Evolutionary conservation across 2,113 vertebrate species (phyloP).

Genomic region (Salvator merianae): DNA sequence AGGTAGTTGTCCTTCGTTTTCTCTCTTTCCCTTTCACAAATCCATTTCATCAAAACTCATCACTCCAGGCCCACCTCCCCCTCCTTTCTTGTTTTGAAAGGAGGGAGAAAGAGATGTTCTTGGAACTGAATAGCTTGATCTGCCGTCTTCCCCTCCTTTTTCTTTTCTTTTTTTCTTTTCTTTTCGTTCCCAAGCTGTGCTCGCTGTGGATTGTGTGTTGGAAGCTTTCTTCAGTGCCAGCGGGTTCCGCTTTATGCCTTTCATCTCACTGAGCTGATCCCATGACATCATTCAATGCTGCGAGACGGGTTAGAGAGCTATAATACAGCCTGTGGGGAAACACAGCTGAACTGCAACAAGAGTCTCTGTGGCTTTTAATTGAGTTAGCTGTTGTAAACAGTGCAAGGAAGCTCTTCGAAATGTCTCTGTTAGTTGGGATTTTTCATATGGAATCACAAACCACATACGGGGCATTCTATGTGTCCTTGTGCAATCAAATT

Average conservation of each 20-base stretch:
- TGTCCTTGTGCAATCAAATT: conserved; percentile 23
- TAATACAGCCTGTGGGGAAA: conserved; percentile 77
- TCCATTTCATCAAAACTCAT: conserved; percentile 65
- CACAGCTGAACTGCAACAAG: conserved; percentile 63
- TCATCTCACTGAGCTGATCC: conserved; percentile 82
- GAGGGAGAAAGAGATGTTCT: conserved; percentile 45
- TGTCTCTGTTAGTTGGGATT: conserved; percentile 32
- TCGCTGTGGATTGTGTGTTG: conserved; percentile 73
- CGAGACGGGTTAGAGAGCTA: conserved; percentile 76
- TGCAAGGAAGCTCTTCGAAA: conserved; percentile 47
- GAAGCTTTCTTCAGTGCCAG: conserved; percentile 78
- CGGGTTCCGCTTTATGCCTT: conserved; percentile 81
- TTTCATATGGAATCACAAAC: conserved; percentile 40
- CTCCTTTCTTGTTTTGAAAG: conserved; percentile 15
- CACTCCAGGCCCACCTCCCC: conserved; percentile 1
- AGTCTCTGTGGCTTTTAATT: conserved; percentile 69
- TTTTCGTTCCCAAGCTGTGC: conserved; percentile 70
- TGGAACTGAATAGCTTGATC: conserved; percentile 66
- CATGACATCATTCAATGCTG: conserved; percentile 82
- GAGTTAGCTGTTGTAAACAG: conserved; percentile 56
- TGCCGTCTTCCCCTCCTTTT: conserved; percentile 46
- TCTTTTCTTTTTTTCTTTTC: neutral
- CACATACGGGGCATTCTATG: neutral
- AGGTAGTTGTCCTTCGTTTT: conserved; percentile 63
- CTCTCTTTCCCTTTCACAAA: conserved; percentile 46